Evolutionary conservation across 64 coral and sea anemone species (phyloP).

Genomic region (Platygyra sinensis): DNA sequence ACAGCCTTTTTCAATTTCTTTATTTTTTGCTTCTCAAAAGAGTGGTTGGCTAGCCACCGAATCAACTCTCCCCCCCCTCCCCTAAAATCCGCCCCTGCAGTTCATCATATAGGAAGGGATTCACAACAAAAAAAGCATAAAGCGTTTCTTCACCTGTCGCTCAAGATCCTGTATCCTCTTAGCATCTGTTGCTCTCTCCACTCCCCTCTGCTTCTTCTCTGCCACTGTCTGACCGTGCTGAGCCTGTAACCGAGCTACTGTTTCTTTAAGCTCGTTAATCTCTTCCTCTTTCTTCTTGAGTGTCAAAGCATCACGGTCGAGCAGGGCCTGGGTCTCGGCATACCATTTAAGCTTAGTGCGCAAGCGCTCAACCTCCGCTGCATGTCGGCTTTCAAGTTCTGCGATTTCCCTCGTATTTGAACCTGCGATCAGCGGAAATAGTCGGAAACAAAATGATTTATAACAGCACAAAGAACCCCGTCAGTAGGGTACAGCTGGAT

Average conservation of each 20-base stretch:
- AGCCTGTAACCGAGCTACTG: constrained; percentile 66
- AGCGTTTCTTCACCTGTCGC: constrained; percentile 69
- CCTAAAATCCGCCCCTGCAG: too few relatives aligned
- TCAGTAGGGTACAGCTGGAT: too few relatives aligned
- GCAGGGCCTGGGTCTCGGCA: constrained; percentile 90
- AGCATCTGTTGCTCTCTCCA: constrained; percentile 72
- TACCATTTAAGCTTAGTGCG: constrained; percentile 97
- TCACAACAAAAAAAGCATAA: too few relatives aligned
- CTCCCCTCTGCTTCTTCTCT: constrained; percentile 79
- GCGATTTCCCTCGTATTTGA: constrained; percentile 63
- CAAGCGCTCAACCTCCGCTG: constrained; percentile 74
- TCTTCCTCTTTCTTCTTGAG: constrained; percentile 93
- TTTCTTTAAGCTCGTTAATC: constrained; percentile 80
- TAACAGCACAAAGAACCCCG: not conserved
- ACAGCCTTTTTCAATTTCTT: too few relatives aligned
- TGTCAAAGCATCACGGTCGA: constrained; percentile 81
- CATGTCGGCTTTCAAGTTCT: constrained; percentile 65
- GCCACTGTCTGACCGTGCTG: constrained; percentile 71
- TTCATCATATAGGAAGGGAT: too few relatives aligned
- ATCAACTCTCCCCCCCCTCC: too few relatives aligned
- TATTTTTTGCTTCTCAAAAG: too few relatives aligned
- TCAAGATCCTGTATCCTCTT: constrained; percentile 94
- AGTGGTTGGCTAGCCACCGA: too few relatives aligned
- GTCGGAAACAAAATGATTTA: not conserved
- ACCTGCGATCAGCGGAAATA: not conserved